A percentile compares a stretch with the other conserved stretches of the same genome.
These are phyloP conservation scores for Chaitophorus viminalis DNA, from an alignment of 2,888 invertebrate species.

Conservation along the genomic window DNA sequence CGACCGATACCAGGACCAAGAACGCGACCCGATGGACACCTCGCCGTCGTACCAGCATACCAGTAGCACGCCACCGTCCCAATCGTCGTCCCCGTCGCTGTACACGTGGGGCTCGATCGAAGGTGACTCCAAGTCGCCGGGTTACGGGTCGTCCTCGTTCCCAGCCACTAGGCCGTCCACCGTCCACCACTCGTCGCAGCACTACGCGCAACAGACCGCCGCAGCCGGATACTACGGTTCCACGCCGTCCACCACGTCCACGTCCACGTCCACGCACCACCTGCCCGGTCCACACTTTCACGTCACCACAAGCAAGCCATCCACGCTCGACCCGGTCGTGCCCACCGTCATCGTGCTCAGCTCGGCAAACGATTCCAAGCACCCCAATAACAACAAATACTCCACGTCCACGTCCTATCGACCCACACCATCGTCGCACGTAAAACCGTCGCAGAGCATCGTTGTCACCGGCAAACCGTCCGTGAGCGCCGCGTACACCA, in stretches of 20 bases:
- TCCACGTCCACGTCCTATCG: constrained; percentile 63
- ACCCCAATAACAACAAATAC: constrained; percentile 38
- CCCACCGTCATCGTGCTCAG: constrained; percentile 74
- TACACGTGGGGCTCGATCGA: constrained; percentile 62
- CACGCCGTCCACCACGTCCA: constrained; percentile 66
- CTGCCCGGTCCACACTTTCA: constrained; percentile 65
- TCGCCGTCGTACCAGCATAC: constrained; percentile 65
- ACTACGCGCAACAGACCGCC: constrained; percentile 58
- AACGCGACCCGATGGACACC: constrained; percentile 65
- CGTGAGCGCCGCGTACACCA: constrained; percentile 63
- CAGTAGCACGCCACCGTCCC: constrained; percentile 51
- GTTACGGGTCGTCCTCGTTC: constrained; percentile 54
- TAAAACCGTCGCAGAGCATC: constrained; percentile 64
- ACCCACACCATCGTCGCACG: constrained; percentile 33
- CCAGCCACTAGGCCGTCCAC: constrained; percentile 27
- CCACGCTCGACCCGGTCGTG: constrained; percentile 60
- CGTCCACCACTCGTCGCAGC: constrained; percentile 67
- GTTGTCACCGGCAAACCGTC: constrained; percentile 64
- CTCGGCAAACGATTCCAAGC: constrained; percentile 66
- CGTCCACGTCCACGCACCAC: constrained; percentile 68
- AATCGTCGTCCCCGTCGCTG: constrained; percentile 49
- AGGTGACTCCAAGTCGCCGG: constrained; percentile 62
- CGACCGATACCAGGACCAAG: neutral
- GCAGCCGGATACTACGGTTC: constrained; percentile 35
- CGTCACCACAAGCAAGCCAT: constrained; percentile 65